Percentiles rank a stretch among this genome's conserved stretches.
Evolutionary conservation across 2,797 vertebrate genomes (phyloP).

Genomic region (Clarias laeviceps): DNA sequence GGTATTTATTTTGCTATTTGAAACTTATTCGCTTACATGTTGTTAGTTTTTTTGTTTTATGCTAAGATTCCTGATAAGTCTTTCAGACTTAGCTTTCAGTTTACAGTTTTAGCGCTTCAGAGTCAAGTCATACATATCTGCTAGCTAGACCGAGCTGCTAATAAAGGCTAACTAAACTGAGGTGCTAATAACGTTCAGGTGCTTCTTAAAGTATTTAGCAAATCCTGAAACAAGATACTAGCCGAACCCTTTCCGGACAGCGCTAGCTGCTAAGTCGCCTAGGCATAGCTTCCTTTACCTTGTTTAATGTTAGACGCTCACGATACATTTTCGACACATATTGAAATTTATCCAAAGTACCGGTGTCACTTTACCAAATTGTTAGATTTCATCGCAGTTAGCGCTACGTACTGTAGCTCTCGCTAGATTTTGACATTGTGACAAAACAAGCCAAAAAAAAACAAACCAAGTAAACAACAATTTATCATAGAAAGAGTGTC

Average conservation of each 20-base stretch:
- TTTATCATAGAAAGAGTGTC: background rate
- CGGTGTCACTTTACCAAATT: background rate
- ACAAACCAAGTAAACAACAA: conserved; percentile 26
- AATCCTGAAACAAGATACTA: background rate
- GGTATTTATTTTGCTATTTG: background rate
- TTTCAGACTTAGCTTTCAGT: background rate
- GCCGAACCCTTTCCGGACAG: conserved; percentile 8
- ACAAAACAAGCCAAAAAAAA: conserved; percentile 24
- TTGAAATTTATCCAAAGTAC: background rate
- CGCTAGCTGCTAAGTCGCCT: conserved; percentile 8
- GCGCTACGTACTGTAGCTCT: background rate
- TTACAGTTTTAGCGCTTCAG: background rate
- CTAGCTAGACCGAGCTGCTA: background rate
- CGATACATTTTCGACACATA: conserved; percentile 32
- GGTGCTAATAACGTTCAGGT: background rate
- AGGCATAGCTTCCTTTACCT: background rate
- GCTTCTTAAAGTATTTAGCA: background rate
- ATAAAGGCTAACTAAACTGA: background rate
- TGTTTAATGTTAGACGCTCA: conserved; percentile 8
- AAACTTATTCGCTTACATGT: background rate
- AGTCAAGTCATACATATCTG: background rate
- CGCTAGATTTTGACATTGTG: background rate
- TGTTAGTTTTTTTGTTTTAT: background rate
- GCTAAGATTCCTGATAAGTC: background rate
- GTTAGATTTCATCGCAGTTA: background rate